phyloP scores from a whole-genome alignment of 2,797 vertebrate species.

The Muscicapa comitata region DNA sequence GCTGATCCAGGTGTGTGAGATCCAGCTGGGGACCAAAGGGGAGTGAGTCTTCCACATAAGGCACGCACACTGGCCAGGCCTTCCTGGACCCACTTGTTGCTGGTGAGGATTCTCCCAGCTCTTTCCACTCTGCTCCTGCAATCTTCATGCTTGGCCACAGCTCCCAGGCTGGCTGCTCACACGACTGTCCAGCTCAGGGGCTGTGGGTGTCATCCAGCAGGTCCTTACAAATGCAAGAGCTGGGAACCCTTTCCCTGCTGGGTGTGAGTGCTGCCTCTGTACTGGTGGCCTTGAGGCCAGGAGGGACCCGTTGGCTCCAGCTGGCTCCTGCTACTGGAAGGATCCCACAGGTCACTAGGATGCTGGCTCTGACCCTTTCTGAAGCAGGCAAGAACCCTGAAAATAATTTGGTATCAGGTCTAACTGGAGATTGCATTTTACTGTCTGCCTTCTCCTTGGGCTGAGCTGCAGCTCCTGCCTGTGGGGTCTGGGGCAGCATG shows the following conservation, averaged over 20 bases:
- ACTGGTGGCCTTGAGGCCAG: background rate
- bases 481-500: background rate
- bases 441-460: background rate
- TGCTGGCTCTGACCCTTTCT: background rate
- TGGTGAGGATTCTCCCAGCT: background rate
- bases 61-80: background rate
- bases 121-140: background rate
- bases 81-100: background rate
- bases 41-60: fast-evolving
- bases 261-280: background rate
- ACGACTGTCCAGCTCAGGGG: background rate
- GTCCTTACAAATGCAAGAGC: background rate
- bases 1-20: background rate
- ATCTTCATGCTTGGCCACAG: background rate
- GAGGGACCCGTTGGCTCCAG: background rate
- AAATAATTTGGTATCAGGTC: background rate
- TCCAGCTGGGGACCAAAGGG: fast-evolving
- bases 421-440: background rate
- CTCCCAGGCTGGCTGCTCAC: background rate
- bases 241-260: background rate
- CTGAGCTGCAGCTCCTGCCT: background rate
- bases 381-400: background rate
- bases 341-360: background rate
- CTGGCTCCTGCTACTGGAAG: background rate
- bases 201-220: fast-evolving